These are phyloP conservation scores for Dysdera silvatica DNA, from an alignment of 1,140 invertebrate species.

Conservation along the genomic window DNA sequence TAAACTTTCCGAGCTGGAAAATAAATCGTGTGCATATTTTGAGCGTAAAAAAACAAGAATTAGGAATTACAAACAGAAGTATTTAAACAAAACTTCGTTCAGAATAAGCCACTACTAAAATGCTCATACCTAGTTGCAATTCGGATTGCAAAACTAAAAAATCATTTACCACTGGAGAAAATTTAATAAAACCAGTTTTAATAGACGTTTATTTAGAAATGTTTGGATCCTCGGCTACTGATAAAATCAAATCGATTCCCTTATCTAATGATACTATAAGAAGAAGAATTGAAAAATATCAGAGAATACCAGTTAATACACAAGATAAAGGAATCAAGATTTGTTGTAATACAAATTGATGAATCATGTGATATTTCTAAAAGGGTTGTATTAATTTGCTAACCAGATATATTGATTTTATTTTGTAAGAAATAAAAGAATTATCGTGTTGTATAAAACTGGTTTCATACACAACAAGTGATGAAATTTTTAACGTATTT, in stretches of 20 bases:
- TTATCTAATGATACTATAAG: not conserved
- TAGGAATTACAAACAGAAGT: not conserved
- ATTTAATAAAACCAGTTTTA: not conserved
- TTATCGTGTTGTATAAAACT: not conserved
- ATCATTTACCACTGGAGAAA: not conserved
- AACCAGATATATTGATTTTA: not conserved
- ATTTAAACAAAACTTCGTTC: not conserved
- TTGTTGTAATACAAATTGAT: not conserved
- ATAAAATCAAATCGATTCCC: not conserved
- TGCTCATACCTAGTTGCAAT: not conserved
- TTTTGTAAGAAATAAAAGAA: not conserved
- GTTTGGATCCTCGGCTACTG: not conserved
- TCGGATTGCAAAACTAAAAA: not conserved
- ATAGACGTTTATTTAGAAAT: not conserved
- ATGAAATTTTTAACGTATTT: not conserved
- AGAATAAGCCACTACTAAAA: not conserved
- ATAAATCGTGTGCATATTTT: conserved; percentile 1
- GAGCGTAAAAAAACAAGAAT: not conserved
- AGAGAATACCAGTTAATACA: not conserved
- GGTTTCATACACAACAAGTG: not conserved
- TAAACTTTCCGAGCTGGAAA: not conserved
- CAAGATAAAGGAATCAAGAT: not conserved
- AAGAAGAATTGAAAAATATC: not conserved
- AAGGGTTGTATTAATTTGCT: not conserved
- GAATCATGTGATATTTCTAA: not conserved